Conservation (phyloP, 2,113 vertebrate species). For the Forbesichthys papilliferus region DNA sequence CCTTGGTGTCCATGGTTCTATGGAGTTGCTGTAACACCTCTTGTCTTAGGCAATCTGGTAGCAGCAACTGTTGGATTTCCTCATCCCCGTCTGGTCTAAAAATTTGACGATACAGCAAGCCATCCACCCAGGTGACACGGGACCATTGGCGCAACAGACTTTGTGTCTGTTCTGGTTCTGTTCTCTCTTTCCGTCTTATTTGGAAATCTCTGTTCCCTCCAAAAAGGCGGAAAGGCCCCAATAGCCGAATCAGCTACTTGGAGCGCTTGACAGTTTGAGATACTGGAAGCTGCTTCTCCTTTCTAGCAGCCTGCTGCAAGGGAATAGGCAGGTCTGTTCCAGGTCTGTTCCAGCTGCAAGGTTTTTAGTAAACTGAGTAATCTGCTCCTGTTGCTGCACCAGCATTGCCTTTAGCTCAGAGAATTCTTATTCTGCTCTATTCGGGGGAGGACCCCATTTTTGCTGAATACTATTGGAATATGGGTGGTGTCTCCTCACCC, state of each 20-base stretch:
- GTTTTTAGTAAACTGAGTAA: too few relatives aligned
- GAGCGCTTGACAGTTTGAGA: neutral
- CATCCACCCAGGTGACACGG: neutral
- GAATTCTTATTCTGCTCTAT: too few relatives aligned
- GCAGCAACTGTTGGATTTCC: neutral
- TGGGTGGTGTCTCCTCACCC: too few relatives aligned
- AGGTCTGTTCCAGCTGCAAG: too few relatives aligned
- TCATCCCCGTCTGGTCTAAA: neutral
- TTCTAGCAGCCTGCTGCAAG: neutral
- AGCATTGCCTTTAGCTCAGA: too few relatives aligned
- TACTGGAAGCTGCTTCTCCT: neutral
- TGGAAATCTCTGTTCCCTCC: neutral
- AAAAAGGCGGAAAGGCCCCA: neutral
- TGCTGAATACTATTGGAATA: too few relatives aligned
- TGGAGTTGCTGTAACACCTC: neutral
- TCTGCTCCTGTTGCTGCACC: too few relatives aligned
- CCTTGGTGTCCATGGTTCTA: constrained; percentile 1
- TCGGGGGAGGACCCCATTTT: too few relatives aligned
- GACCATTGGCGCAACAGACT: neutral
- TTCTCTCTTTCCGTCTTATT: neutral
- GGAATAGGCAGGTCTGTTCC: neutral
- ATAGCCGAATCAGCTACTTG: neutral
- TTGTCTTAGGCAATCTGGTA: neutral
- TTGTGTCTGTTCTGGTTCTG: neutral
- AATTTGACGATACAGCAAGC: neutral